These are phyloP conservation scores for Tenthredo mesomela DNA, from an alignment of 2,888 invertebrate species.

Conservation along the genomic window DNA sequence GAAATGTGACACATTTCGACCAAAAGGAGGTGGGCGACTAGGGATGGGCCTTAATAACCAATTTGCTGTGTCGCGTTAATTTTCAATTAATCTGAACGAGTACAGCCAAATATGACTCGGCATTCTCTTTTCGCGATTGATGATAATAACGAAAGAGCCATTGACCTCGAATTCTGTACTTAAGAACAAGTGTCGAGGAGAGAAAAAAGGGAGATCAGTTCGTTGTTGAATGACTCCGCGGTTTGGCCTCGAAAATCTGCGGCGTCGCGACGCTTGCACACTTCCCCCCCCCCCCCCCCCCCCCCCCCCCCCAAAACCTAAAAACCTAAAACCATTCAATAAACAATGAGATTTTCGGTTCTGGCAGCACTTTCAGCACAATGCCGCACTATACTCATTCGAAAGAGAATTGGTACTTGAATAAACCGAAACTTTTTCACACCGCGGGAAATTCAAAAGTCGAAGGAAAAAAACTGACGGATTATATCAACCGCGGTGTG, in stretches of 20 bases:
- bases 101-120: neutral
- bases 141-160: neutral
- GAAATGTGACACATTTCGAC: too few relatives aligned
- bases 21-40: too few relatives aligned
- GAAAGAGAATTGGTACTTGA: neutral
- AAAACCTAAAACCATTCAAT: neutral
- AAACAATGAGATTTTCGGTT: neutral
- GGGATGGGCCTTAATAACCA: too few relatives aligned
- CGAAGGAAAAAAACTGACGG: neutral
- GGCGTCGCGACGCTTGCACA: neutral
- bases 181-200: neutral
- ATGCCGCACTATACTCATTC: neutral
- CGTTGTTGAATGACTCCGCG: neutral
- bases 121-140: neutral
- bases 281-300: too few relatives aligned
- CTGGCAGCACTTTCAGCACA: neutral
- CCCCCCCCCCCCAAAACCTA: too few relatives aligned
- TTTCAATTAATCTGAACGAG: neutral
- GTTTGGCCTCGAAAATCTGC: neutral
- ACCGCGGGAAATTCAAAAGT: neutral
- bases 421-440: neutral
- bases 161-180: neutral
- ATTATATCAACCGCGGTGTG: neutral
- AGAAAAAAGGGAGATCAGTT: neutral
- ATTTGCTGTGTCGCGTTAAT: neutral